Percentiles rank a stretch among this genome's conserved stretches.
Evolutionary conservation across 1,140 invertebrate genomes (phyloP).

Genomic region (Plutomurus gul): DNA sequence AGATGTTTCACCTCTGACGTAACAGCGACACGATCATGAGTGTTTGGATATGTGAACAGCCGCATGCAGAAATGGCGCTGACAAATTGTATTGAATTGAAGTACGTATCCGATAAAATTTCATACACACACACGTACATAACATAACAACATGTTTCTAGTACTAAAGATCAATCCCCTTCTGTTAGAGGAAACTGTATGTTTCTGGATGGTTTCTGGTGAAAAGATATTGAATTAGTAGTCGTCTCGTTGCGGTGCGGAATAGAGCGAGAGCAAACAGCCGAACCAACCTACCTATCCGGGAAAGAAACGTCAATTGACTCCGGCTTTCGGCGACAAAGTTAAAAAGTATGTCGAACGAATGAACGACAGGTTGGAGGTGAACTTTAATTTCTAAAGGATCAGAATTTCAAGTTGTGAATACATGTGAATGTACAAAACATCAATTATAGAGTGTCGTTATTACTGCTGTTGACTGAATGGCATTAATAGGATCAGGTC

Average conservation of each 20-base stretch:
- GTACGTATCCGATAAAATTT: too few species aligned
- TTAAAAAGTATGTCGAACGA: not conserved
- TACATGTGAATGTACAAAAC: too few species aligned
- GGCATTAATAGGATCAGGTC: too few species aligned
- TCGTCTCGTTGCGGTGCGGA: not conserved
- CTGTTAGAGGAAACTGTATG: too few species aligned
- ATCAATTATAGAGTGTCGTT: not conserved
- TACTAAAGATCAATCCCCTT: too few species aligned
- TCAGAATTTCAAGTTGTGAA: not conserved
- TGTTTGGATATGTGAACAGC: not conserved
- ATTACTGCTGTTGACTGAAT: too few species aligned
- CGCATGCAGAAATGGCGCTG: conserved; percentile 12
- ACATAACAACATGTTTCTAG: too few species aligned
- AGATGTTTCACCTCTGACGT: not conserved
- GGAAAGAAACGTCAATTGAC: not conserved
- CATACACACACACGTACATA: too few species aligned
- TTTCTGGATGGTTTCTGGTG: not conserved
- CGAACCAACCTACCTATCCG: not conserved
- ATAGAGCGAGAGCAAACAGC: not conserved
- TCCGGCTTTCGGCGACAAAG: not conserved
- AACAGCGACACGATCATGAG: not conserved
- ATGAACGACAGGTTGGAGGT: not conserved
- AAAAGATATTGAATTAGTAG: not conserved
- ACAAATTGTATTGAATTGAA: too few species aligned
- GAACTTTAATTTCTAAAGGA: not conserved